Evolutionary conservation across 2,797 vertebrate species (phyloP).

Genomic region (Rhincodon typus): DNA sequence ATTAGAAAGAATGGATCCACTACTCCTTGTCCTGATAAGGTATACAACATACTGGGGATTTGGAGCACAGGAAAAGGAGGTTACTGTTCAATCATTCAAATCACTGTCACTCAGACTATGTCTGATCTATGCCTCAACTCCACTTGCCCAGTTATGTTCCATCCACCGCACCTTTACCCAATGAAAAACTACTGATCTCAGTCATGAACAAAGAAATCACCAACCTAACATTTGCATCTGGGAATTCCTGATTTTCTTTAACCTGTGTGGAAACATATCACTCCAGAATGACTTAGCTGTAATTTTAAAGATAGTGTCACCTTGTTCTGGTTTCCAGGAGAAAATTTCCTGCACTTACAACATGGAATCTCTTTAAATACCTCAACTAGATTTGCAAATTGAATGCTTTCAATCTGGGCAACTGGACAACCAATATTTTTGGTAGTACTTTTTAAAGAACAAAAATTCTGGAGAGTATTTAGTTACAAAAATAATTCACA

Average conservation of each 20-base stretch:
- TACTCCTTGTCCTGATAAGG: neutral
- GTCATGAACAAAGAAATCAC: neutral
- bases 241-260: neutral
- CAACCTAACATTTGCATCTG: neutral
- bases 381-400: constrained; percentile 9
- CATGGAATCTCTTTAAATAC: neutral
- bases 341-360: neutral
- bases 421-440: neutral
- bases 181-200: neutral
- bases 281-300: neutral
- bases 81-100: neutral
- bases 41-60: neutral
- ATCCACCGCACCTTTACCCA: neutral
- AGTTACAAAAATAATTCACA: constrained; percentile 17
- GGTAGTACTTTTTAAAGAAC: neutral
- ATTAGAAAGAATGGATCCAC: too few relatives aligned
- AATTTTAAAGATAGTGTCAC: neutral
- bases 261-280: neutral
- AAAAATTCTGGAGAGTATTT: neutral
- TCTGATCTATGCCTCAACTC: neutral
- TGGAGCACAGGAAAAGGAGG: neutral
- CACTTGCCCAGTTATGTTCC: neutral
- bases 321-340: neutral
- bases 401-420: constrained; percentile 9
- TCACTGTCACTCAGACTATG: neutral